Percentiles rank a stretch among this genome's conserved stretches.
phyloP scores from a whole-genome alignment of 2,113 vertebrate genomes.

The Mus pahari region DNA sequence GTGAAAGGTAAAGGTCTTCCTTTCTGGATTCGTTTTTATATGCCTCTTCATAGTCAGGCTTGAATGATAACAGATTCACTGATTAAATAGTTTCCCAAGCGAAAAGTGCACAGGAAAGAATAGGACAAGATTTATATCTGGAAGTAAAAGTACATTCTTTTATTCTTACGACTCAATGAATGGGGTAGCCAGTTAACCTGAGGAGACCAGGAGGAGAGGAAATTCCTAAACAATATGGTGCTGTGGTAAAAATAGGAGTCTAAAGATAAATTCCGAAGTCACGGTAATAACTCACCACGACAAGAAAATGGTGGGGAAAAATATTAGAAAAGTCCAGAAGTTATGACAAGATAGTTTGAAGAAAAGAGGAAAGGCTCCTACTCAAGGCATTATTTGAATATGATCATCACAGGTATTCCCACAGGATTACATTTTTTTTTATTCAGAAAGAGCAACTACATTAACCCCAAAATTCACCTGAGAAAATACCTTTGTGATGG shows the following conservation, averaged over 20 bases:
- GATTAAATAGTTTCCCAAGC: slow-evolving; percentile 61
- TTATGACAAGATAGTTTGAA: slow-evolving; percentile 41
- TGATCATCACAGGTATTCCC: background rate
- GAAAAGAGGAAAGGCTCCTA: background rate
- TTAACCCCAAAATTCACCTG: background rate
- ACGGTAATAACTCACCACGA: background rate
- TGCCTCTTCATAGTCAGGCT: slow-evolving; percentile 35
- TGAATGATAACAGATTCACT: slow-evolving; percentile 58
- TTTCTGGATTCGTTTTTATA: slow-evolving; percentile 34
- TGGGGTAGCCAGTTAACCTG: background rate
- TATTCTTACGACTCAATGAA: slow-evolving; percentile 46
- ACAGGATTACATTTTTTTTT: background rate
- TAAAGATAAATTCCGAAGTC: slow-evolving; percentile 13
- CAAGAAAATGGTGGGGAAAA: background rate
- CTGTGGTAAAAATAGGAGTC: background rate
- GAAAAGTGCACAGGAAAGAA: slow-evolving; percentile 42
- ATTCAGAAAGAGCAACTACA: background rate
- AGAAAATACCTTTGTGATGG: background rate
- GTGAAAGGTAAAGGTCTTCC: background rate
- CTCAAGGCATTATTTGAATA: slow-evolving; percentile 7
- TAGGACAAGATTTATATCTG: slow-evolving; percentile 41
- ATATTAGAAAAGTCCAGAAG: slow-evolving; percentile 28
- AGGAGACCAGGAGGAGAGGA: slow-evolving; percentile 43
- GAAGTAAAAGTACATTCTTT: slow-evolving; percentile 34
- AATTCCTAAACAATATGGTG: slow-evolving; percentile 52